phyloP scores from a whole-genome alignment of 1,140 invertebrate species.

The Macrobrachium nipponense region DNA sequence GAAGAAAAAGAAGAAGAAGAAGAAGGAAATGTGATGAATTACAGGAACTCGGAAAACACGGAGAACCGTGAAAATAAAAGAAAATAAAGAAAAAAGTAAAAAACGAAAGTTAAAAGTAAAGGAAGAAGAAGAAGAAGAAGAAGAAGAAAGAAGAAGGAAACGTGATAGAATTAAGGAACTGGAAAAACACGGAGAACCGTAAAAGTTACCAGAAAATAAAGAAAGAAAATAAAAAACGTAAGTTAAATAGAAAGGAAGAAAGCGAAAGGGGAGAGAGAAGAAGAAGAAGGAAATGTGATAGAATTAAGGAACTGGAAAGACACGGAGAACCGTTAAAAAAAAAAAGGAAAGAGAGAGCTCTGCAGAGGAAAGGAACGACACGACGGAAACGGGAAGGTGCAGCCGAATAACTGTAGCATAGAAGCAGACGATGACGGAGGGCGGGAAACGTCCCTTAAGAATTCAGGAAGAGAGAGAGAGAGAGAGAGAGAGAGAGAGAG shows the following conservation, averaged over 20 bases:
- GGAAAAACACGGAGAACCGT: too few species aligned
- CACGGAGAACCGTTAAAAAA: too few species aligned
- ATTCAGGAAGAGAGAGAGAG: background rate
- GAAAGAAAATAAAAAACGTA: too few species aligned
- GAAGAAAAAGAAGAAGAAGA: background rate
- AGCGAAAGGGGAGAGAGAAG: background rate
- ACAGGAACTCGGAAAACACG: background rate
- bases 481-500: background rate
- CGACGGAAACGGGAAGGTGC: background rate
- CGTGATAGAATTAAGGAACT: background rate
- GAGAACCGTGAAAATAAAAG: too few species aligned
- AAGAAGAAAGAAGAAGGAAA: background rate
- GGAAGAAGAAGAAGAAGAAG: background rate
- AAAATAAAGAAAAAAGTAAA: too few species aligned
- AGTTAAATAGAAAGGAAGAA: too few species aligned
- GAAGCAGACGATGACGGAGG: too few species aligned
- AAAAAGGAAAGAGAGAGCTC: background rate
- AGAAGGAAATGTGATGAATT: too few species aligned
- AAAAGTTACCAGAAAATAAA: too few species aligned
- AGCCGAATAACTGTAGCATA: background rate
- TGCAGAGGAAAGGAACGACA: background rate
- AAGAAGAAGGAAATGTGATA: background rate
- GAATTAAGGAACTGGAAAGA: background rate
- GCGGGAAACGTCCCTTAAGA: too few species aligned
- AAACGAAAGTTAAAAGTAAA: too few species aligned